Evolutionary conservation across 2,888 invertebrate genomes (phyloP), one percentile per base, ranked within the genome.

Genomic region (Euphydryas editha): DNA sequence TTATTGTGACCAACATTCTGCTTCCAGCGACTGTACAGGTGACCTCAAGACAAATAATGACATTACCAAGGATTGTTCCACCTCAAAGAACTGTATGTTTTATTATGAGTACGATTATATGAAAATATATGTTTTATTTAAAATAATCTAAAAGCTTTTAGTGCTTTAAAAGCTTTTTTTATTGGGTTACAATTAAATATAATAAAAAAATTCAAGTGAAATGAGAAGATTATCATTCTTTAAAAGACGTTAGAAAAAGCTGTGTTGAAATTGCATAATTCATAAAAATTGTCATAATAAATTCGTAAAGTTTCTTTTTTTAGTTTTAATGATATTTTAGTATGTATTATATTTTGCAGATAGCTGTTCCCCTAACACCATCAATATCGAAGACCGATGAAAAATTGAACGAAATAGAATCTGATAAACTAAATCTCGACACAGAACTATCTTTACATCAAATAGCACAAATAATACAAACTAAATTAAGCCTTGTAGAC

Each of bases 21-120:
- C 49, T 76, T 76, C 7, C 78, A 88, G 88, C 84, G 57, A 82
- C 78, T 7, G 81, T 82, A 0, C 70, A 75, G 56, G 87, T 84
- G 84, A 78, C 83, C 17, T 85, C 88, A 6, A 81, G 74, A 67
- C 84, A 87, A 72, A 80, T 84, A 0, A 75, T 79, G 0, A 86
- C 89, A 0, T 55, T 72, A 0, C 82, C 85, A 0, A 71, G 72
- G 58, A 49, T 62, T 6, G 69, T 72, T 1, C 73, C 77, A 0
- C 46, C 70, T 0, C 78, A 71, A 59, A 76, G 77, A 75, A 80
- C 78, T 72, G 87, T 88, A 75, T 81, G 84, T 70, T 17, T 71
- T n/a, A 51, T 1, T 39, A 39, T 39, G 11, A 15, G 8, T 39
- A 39, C 39, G 11, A 15, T 8, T 30, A 2, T 30, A 8, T 30